phyloP scores from a whole-genome alignment of 2,113 vertebrate species.

The Haemorhous mexicanus region DNA sequence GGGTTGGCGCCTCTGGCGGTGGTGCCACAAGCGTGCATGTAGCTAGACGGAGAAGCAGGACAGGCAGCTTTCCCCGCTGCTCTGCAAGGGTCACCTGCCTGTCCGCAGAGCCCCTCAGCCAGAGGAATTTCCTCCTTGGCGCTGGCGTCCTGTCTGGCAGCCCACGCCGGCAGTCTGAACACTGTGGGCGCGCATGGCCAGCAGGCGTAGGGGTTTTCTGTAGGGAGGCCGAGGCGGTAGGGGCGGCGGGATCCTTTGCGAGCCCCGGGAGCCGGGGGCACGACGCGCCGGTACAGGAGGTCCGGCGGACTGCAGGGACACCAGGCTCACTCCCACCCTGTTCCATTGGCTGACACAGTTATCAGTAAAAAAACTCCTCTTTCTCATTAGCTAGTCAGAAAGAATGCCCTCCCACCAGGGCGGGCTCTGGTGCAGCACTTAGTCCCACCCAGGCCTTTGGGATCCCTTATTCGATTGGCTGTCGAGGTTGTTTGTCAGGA shows the following conservation, averaged over 20 bases:
- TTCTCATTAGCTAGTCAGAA: rapidly evolving
- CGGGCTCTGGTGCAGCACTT: rapidly evolving
- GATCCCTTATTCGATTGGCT: neutral
- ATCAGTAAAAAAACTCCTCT: rapidly evolving
- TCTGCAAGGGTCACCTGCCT: neutral
- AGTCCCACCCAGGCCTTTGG: neutral
- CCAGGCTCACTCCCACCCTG: rapidly evolving
- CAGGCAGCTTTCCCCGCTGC: neutral
- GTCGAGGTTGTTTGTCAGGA: neutral
- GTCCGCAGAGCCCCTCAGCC: neutral
- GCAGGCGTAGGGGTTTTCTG: neutral
- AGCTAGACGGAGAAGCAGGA: neutral
- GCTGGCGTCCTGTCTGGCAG: neutral
- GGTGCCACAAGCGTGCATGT: neutral
- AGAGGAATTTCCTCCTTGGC: neutral
- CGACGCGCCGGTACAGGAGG: neutral
- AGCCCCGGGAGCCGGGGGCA: neutral
- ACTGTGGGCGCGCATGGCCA: neutral
- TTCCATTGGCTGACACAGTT: neutral
- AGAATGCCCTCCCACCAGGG: neutral
- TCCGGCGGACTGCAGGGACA: rapidly evolving
- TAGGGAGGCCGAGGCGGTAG: neutral
- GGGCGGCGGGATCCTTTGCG: too few species aligned
- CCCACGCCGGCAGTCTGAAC: neutral
- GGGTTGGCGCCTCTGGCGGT: too few species aligned